Conservation (phyloP, 2,888 invertebrate genomes). For the Amblyjoppa fuscipennis region DNA sequence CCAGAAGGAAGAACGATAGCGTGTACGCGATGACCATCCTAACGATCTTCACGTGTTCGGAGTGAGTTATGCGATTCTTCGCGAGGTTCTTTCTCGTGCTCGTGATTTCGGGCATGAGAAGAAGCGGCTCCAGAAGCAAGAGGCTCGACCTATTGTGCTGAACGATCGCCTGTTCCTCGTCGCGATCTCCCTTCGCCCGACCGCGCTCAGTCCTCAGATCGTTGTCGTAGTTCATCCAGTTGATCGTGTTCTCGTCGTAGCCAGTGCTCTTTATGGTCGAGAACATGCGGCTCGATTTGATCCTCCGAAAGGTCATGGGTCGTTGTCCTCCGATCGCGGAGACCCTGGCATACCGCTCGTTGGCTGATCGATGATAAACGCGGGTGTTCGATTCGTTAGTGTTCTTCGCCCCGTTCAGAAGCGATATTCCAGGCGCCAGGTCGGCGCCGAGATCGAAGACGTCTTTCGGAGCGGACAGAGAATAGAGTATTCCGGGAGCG, state of each 20-base stretch:
- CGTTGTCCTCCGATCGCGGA: slow-evolving; percentile 70
- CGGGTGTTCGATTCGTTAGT: slow-evolving; percentile 70
- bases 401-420: slow-evolving; percentile 63
- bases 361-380: slow-evolving; percentile 74
- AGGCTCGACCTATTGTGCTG: slow-evolving; percentile 82
- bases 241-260: slow-evolving; percentile 73
- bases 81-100: slow-evolving; percentile 74
- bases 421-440: slow-evolving; percentile 73
- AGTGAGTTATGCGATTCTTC: slow-evolving; percentile 76
- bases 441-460: slow-evolving; percentile 72
- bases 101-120: slow-evolving; percentile 86
- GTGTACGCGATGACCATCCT: slow-evolving; percentile 87
- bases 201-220: slow-evolving; percentile 53
- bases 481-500: slow-evolving; percentile 77
- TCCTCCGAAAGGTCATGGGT: slow-evolving; percentile 73
- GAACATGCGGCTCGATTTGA: slow-evolving; percentile 62
- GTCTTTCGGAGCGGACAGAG: slow-evolving; percentile 64
- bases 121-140: slow-evolving; percentile 86
- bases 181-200: slow-evolving; percentile 19
- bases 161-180: slow-evolving; percentile 35
- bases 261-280: slow-evolving; percentile 69
- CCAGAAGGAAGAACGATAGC: slow-evolving; percentile 86
- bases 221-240: slow-evolving; percentile 74
- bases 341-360: slow-evolving; percentile 74
- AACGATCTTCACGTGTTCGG: slow-evolving; percentile 86